Conservation (phyloP, 1,140 invertebrate species). For the Maconellicoccus hirsutus region DNA sequence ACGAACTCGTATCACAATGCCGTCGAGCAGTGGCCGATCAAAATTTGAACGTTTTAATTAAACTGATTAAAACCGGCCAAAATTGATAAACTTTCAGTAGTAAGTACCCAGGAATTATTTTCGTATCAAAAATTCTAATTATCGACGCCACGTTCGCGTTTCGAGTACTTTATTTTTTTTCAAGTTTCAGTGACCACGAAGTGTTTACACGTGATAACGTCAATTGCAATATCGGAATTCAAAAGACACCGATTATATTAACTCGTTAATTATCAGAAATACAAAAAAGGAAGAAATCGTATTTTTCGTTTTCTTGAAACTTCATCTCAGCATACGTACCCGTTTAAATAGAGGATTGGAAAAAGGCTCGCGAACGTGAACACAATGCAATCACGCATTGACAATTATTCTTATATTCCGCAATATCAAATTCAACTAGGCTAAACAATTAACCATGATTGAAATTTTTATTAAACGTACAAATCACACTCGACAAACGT, state of each 20-base stretch:
- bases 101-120: neutral
- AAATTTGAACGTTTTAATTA: neutral
- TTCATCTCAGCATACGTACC: too few relatives aligned
- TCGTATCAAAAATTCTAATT: too few relatives aligned
- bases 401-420: too few relatives aligned
- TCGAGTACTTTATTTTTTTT: neutral
- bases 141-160: neutral
- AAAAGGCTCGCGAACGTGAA: neutral
- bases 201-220: too few relatives aligned
- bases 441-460: neutral
- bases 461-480: neutral
- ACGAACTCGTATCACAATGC: neutral
- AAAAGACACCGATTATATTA: too few relatives aligned
- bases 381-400: neutral
- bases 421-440: neutral
- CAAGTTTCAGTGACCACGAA: too few relatives aligned
- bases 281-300: too few relatives aligned
- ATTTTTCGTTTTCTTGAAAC: too few relatives aligned
- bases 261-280: too few relatives aligned
- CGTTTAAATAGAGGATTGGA: neutral
- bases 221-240: too few relatives aligned
- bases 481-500: too few relatives aligned
- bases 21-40: neutral
- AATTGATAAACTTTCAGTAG: neutral
- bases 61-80: neutral